phyloP scores from a whole-genome alignment of 2,113 vertebrate species.

The Ctenomys sociabilis region DNA sequence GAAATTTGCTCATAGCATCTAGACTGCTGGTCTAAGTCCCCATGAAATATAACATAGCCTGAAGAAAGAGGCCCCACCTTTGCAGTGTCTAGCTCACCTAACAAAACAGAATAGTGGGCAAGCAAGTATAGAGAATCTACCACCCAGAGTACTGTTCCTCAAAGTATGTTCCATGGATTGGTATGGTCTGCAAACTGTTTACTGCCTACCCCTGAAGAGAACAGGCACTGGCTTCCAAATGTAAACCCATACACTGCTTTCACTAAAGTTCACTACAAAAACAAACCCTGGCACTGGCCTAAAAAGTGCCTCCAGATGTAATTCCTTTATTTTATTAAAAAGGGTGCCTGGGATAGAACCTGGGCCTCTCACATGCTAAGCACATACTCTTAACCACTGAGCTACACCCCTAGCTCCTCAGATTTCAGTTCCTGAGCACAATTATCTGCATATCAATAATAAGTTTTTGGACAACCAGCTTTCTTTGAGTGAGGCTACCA shows the following conservation, averaged over 20 bases:
- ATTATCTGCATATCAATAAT: neutral
- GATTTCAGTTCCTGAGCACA: neutral
- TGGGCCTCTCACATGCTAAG: neutral
- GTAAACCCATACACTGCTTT: neutral
- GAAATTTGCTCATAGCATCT: constrained; percentile 60
- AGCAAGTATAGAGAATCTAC: neutral
- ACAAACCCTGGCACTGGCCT: neutral
- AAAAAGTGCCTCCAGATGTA: neutral
- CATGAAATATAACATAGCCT: constrained; percentile 45
- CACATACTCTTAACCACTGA: neutral
- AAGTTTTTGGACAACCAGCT: neutral
- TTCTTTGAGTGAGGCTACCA: constrained; percentile 6
- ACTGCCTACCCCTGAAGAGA: neutral
- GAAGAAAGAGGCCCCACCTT: neutral
- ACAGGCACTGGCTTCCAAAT: neutral
- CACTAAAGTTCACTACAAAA: constrained; percentile 8
- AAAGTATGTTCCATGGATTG: neutral
- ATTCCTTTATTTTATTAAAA: neutral
- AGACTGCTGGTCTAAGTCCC: constrained; percentile 6
- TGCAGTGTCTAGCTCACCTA: constrained; percentile 29
- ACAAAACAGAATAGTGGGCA: neutral
- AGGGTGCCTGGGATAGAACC: neutral
- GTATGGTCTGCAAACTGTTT: neutral
- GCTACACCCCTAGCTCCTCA: neutral
- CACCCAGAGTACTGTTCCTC: neutral